phyloP scores from a whole-genome alignment of 2,888 invertebrate genomes.

The Plagodis pulveraria region DNA sequence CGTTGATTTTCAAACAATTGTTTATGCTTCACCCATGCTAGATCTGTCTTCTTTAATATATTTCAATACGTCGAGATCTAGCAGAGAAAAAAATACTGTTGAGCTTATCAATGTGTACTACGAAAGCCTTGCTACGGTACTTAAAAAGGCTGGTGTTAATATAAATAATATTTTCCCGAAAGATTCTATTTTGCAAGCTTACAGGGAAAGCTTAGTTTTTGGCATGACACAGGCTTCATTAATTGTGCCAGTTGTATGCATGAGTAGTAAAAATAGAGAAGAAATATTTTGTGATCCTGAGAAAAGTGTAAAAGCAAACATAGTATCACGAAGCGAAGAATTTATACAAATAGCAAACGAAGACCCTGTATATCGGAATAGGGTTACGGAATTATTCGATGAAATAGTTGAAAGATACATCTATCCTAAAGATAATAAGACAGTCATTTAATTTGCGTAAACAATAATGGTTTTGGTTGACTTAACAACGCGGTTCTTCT shows the following conservation, averaged over 20 bases:
- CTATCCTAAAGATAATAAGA: constrained; percentile 19
- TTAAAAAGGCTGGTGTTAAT: constrained; percentile 59
- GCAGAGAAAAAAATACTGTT: constrained; percentile 69
- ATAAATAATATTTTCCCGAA: constrained; percentile 50
- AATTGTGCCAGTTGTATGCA: constrained; percentile 62
- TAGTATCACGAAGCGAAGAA: constrained; percentile 61
- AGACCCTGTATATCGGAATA: constrained; percentile 59
- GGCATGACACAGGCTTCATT: constrained; percentile 69
- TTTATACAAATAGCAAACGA: constrained; percentile 60
- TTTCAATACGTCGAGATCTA: constrained; percentile 77
- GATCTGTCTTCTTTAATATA: constrained; percentile 85
- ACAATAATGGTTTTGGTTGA: too few species aligned
- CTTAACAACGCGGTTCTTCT: too few species aligned
- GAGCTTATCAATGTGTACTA: constrained; percentile 84
- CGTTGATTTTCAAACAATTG: constrained; percentile 88
- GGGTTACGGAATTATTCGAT: constrained; percentile 81
- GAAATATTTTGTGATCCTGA: constrained; percentile 59
- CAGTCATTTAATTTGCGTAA: too few species aligned
- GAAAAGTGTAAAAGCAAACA: constrained; percentile 47
- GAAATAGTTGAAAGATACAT: constrained; percentile 82
- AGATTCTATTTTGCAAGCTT: constrained; percentile 49
- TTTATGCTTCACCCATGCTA: constrained; percentile 87
- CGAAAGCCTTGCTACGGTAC: constrained; percentile 65
- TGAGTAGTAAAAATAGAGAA: constrained; percentile 54
- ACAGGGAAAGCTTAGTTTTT: constrained; percentile 62